phyloP scores from a whole-genome alignment of 2,888 invertebrate species.

The Drosophila stalkeri region DNA sequence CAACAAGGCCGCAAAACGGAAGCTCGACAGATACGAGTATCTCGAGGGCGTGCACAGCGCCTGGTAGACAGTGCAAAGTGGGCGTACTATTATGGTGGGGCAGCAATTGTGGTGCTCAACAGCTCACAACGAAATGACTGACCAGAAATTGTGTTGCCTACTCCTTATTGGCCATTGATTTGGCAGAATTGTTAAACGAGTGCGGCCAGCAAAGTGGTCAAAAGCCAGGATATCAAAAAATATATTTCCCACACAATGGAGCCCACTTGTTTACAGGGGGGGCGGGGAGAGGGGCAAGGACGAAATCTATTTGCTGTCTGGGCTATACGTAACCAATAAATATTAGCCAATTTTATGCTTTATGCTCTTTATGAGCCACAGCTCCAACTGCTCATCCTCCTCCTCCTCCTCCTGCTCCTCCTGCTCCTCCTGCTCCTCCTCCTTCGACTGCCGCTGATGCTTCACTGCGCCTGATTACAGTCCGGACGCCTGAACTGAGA shows the following conservation, averaged over 20 bases:
- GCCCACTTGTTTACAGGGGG: constrained; percentile 29
- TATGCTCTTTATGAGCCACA: constrained; percentile 73
- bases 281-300: not conserved
- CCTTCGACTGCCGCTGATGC: constrained; percentile 31
- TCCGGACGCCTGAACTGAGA: constrained; percentile 41
- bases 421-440: constrained; percentile 23
- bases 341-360: constrained; percentile 78
- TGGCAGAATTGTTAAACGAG: constrained; percentile 53
- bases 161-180: constrained; percentile 78
- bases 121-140: constrained; percentile 67
- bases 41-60: constrained; percentile 69
- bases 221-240: constrained; percentile 13
- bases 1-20: constrained; percentile 53
- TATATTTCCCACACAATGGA: constrained; percentile 34
- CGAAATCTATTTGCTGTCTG: constrained; percentile 5
- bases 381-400: constrained; percentile 17
- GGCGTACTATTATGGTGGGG: not conserved
- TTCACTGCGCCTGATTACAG: constrained; percentile 49
- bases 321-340: constrained; percentile 38
- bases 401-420: constrained; percentile 22
- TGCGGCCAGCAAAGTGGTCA: constrained; percentile 46
- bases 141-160: constrained; percentile 74
- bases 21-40: constrained; percentile 53
- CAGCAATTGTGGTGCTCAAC: constrained; percentile 49
- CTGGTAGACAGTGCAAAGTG: constrained; percentile 64